Evolutionary conservation across 1,140 invertebrate genomes (phyloP).

Genomic region (Anthonomus grandis): DNA sequence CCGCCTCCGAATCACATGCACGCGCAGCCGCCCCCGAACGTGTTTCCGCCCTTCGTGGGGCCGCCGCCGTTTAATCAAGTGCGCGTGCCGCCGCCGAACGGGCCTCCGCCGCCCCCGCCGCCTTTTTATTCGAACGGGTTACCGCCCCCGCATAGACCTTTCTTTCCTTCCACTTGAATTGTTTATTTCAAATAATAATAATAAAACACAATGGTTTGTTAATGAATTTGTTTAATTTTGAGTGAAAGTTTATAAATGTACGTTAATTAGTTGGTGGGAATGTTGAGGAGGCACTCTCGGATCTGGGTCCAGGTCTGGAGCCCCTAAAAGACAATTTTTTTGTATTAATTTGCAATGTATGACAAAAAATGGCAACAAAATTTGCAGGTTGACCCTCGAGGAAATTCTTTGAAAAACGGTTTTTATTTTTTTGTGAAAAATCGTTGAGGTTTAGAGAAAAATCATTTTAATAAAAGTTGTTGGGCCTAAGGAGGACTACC

Average conservation of each 20-base stretch:
- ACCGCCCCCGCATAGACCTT: conserved; percentile 13
- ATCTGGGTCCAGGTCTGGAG: conserved; percentile 73
- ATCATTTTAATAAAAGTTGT: no score
- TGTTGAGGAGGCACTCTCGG: conserved; percentile 68
- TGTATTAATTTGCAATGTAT: not conserved
- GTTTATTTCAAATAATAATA: no score
- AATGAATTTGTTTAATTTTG: no score
- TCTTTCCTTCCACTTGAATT: conserved; percentile 2
- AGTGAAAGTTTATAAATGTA: no score
- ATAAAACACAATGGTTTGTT: no score
- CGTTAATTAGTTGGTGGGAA: no score
- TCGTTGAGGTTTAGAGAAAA: not conserved
- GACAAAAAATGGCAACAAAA: not conserved
- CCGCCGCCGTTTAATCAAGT: conserved; percentile 39
- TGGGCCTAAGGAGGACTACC: no score
- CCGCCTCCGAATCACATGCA: conserved; percentile 44
- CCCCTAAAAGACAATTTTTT: conserved; percentile 53
- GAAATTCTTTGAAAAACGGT: not conserved
- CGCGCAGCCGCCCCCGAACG: conserved; percentile 42
- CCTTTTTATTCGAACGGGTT: conserved; percentile 18
- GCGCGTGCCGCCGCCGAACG: conserved; percentile 35
- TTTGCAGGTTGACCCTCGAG: not conserved
- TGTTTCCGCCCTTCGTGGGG: conserved; percentile 39
- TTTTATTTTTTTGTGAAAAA: not conserved
- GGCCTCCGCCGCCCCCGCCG: conserved; percentile 18